These are phyloP conservation scores for Tetrapedia diversipes DNA, from an alignment of 2,888 invertebrate genomes.

Conservation along the genomic window DNA sequence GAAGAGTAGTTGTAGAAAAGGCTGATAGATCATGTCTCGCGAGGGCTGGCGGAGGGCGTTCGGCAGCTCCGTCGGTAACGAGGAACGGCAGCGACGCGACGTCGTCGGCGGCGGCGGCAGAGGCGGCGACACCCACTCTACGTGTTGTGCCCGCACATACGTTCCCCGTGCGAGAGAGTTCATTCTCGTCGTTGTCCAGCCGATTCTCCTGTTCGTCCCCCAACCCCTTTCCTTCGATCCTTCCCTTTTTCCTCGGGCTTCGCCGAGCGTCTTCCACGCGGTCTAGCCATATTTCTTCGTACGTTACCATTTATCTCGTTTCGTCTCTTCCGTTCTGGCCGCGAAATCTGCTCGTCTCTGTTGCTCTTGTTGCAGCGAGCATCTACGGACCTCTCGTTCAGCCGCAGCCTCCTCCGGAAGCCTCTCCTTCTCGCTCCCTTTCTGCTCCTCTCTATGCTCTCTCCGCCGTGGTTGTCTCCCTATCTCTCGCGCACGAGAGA, in stretches of 20 bases:
- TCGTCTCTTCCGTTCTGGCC: slow-evolving; percentile 30
- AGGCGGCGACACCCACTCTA: slow-evolving; percentile 75
- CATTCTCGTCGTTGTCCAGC: slow-evolving; percentile 20
- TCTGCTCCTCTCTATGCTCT: slow-evolving; percentile 6
- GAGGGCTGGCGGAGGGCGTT: slow-evolving; percentile 70
- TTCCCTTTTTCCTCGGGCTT: slow-evolving; percentile 1
- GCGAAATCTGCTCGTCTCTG: slow-evolving; percentile 26
- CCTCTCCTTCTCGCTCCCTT: slow-evolving; percentile 43
- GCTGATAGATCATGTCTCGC: slow-evolving; percentile 76
- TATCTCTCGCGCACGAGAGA: slow-evolving; percentile 53
- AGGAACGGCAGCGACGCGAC: slow-evolving; percentile 75
- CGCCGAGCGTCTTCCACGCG: slow-evolving; percentile 39
- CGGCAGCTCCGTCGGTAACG: slow-evolving; percentile 77
- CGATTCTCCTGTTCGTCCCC: slow-evolving; percentile 9
- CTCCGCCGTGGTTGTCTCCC: slow-evolving; percentile 36
- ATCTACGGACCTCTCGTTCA: background rate
- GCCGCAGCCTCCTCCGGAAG: slow-evolving; percentile 30
- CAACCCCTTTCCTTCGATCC: slow-evolving; percentile 19
- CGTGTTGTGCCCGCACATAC: slow-evolving; percentile 38
- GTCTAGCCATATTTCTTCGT: slow-evolving; percentile 64
- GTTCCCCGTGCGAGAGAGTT: slow-evolving; percentile 45
- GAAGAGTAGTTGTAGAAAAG: slow-evolving; percentile 67
- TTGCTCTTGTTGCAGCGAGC: slow-evolving; percentile 28
- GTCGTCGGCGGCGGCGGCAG: too few species aligned
- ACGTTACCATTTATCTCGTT: slow-evolving; percentile 59